Evolutionary conservation across 2,888 invertebrate species (phyloP).

Genomic region (Eustalomyia histrio): DNA sequence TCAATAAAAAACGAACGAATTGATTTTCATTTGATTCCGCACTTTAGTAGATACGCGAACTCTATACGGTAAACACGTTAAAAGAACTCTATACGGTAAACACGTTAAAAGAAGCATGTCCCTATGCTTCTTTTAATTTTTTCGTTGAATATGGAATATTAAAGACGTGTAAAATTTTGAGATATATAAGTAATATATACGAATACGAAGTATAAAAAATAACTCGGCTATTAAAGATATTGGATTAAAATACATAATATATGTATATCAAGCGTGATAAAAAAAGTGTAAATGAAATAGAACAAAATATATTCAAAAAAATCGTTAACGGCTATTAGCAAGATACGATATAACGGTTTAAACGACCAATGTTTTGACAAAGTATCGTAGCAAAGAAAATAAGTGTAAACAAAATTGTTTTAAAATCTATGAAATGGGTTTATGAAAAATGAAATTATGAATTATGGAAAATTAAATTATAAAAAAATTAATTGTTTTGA

Average conservation of each 20-base stretch:
- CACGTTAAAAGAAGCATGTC: constrained; percentile 23
- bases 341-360: constrained; percentile 39
- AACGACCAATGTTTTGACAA: not conserved
- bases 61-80: constrained; percentile 68
- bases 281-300: constrained; percentile 10
- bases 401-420: not conserved
- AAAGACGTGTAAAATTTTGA: constrained; percentile 36
- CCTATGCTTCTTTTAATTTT: constrained; percentile 42
- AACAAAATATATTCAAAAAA: not conserved
- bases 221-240: not conserved
- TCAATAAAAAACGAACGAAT: constrained; percentile 55
- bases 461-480: constrained; percentile 25
- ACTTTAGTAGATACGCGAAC: constrained; percentile 70
- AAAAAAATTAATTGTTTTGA: constrained; percentile 6
- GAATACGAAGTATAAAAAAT: not conserved
- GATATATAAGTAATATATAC: no score
- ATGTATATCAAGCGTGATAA: constrained; percentile 18
- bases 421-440: not conserved
- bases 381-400: not conserved
- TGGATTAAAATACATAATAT: not conserved
- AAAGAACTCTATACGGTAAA: no score
- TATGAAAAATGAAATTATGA: not conserved
- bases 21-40: constrained; percentile 61
- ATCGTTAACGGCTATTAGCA: constrained; percentile 34
- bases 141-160: constrained; percentile 44